A percentile compares a stretch with the other conserved stretches of the same genome.
These are phyloP conservation scores for Tetramorium parvispinum DNA, from an alignment of 1,140 invertebrate species.

Conservation along the genomic window DNA sequence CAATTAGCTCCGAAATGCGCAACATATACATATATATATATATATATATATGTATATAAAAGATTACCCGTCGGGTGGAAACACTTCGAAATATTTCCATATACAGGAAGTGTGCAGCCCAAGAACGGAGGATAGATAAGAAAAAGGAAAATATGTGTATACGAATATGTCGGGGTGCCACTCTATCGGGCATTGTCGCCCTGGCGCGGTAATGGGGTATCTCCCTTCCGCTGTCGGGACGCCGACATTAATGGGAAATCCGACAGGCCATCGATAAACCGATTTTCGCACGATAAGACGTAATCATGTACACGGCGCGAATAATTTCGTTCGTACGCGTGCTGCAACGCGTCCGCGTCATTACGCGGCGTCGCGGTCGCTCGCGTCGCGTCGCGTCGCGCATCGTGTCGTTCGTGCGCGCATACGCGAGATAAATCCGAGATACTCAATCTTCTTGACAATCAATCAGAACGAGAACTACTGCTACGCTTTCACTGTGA, in stretches of 20 bases:
- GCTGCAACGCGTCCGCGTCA: slow-evolving; percentile 40
- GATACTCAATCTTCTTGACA: slow-evolving; percentile 68
- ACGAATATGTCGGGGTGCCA: too few relatives aligned
- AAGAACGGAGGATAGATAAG: not conserved
- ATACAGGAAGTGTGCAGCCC: slow-evolving; percentile 5
- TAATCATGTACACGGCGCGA: slow-evolving; percentile 30
- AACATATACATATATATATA: too few relatives aligned
- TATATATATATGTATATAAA: not conserved
- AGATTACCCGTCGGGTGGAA: not conserved
- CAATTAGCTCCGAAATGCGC: too few relatives aligned
- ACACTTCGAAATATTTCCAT: slow-evolving; percentile 10
- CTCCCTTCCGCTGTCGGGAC: slow-evolving; percentile 1
- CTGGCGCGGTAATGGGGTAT: not conserved
- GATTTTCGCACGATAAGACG: slow-evolving; percentile 53
- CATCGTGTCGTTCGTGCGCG: too few relatives aligned
- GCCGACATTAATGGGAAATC: slow-evolving; percentile 30
- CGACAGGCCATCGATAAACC: slow-evolving; percentile 37
- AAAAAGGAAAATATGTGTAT: not conserved
- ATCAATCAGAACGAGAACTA: slow-evolving; percentile 66
- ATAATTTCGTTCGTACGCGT: slow-evolving; percentile 52
- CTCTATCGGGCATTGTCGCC: slow-evolving; percentile 8
- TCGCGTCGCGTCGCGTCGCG: too few relatives aligned
- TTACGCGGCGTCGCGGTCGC: slow-evolving; percentile 52
- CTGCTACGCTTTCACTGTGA: slow-evolving; percentile 65
- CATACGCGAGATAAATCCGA: slow-evolving; percentile 60